phyloP scores from a whole-genome alignment of 2,113 vertebrate genomes.

The Oncorhynchus clarkii region DNA sequence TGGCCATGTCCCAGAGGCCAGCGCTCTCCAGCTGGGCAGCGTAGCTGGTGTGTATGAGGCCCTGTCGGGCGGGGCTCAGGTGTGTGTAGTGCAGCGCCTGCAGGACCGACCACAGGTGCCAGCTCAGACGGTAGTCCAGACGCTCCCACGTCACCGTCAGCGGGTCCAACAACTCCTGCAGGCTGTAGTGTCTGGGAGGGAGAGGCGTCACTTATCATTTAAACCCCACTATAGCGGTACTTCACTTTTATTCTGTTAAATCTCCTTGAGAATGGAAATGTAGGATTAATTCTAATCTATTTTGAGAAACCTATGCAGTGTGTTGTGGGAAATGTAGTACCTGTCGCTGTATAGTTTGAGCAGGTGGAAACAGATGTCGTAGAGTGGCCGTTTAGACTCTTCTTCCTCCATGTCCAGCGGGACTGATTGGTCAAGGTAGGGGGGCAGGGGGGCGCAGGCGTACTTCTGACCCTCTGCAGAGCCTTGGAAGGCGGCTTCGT shows the following conservation, averaged over 20 bases:
- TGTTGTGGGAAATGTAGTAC: slow-evolving; percentile 56
- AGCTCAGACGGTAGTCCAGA: slow-evolving; percentile 90
- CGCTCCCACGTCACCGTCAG: slow-evolving; percentile 81
- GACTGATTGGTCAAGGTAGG: slow-evolving; percentile 79
- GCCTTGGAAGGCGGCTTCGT: slow-evolving; percentile 88
- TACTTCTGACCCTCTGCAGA: slow-evolving; percentile 77
- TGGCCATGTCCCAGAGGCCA: slow-evolving; percentile 90
- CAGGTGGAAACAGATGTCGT: slow-evolving; percentile 92
- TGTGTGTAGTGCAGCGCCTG: slow-evolving; percentile 87
- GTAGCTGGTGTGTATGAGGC: slow-evolving; percentile 84
- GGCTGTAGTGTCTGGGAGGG: slow-evolving; percentile 80
- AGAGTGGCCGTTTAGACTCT: slow-evolving; percentile 69
- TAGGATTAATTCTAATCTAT: no score
- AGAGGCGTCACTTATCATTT: background rate
- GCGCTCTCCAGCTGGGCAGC: slow-evolving; percentile 89
- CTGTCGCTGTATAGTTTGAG: slow-evolving; percentile 95
- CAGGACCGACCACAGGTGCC: slow-evolving; percentile 94
- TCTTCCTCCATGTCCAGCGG: slow-evolving; percentile 42
- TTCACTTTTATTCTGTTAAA: no score
- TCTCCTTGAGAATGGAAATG: no score
- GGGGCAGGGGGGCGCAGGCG: slow-evolving; percentile 84
- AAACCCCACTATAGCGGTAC: no score
- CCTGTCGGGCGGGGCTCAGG: slow-evolving; percentile 76
- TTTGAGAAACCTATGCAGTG: background rate
- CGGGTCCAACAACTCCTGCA: slow-evolving; percentile 89